phyloP scores from a whole-genome alignment of 1,140 invertebrate genomes.

The Neodiprion lecontei region DNA sequence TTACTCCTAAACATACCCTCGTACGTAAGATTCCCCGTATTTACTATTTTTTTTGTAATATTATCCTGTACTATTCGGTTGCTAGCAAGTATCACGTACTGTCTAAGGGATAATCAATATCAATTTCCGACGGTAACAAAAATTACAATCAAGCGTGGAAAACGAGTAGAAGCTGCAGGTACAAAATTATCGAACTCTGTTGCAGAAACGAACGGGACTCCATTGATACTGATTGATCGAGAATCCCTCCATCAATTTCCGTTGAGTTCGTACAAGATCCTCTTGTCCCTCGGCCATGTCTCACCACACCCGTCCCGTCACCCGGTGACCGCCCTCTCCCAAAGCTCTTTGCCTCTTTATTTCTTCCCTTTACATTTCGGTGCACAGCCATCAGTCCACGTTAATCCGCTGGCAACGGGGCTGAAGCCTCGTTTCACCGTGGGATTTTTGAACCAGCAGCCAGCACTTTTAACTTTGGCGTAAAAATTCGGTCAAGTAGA shows the following conservation, averaged over 20 bases:
- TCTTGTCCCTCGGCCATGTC: neutral
- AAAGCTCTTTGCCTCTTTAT: neutral
- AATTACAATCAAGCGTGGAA: neutral
- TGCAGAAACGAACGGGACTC: neutral
- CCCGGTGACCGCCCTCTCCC: neutral
- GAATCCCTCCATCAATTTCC: constrained; percentile 14
- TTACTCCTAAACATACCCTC: no score
- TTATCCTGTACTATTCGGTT: no score
- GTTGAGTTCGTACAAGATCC: neutral
- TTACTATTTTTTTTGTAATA: no score
- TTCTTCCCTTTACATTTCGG: neutral
- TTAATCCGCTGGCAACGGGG: neutral
- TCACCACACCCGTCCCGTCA: neutral
- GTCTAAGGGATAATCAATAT: no score
- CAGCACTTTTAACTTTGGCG: neutral
- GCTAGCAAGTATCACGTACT: no score
- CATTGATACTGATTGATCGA: neutral
- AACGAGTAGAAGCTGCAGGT: neutral
- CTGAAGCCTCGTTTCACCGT: no score
- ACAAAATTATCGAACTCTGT: neutral
- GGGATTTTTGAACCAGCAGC: neutral
- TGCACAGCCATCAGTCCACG: neutral
- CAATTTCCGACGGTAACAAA: neutral
- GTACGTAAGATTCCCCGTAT: no score
- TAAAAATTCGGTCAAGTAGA: constrained; percentile 7